Conservation (phyloP, 2,113 vertebrate species). For the Maccullochella peelii region DNA sequence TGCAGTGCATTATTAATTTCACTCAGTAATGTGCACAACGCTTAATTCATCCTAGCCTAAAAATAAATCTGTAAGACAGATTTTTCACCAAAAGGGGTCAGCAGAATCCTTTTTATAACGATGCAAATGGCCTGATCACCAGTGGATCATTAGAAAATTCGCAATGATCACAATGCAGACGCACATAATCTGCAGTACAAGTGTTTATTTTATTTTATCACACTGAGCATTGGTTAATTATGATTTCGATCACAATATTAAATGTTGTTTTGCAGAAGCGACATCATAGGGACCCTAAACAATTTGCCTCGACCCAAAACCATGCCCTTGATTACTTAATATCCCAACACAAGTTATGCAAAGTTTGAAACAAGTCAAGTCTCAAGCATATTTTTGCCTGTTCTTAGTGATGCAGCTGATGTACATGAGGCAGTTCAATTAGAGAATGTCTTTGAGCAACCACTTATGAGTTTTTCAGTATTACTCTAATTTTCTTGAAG, state of each 20-base stretch:
- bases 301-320: not conserved
- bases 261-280: not conserved
- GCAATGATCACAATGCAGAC: not conserved
- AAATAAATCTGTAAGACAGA: constrained; percentile 41
- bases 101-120: constrained; percentile 31
- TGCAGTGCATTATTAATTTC: not conserved
- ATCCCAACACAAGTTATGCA: not conserved
- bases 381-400: not conserved
- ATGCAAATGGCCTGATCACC: not conserved
- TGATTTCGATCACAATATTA: not conserved
- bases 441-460: not conserved
- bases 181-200: not conserved
- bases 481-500: no score
- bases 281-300: not conserved
- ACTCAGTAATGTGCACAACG: not conserved
- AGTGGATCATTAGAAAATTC: not conserved
- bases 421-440: not conserved
- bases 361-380: not conserved
- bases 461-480: not conserved
- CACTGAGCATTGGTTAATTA: not conserved
- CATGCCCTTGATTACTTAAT: not conserved
- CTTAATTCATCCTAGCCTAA: not conserved
- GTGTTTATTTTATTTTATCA: not conserved
- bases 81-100: constrained; percentile 72
- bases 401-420: not conserved